These are phyloP conservation scores for Brachypodius melanocephalos DNA, from an alignment of 2,113 vertebrate genomes.

Conservation along the genomic window DNA sequence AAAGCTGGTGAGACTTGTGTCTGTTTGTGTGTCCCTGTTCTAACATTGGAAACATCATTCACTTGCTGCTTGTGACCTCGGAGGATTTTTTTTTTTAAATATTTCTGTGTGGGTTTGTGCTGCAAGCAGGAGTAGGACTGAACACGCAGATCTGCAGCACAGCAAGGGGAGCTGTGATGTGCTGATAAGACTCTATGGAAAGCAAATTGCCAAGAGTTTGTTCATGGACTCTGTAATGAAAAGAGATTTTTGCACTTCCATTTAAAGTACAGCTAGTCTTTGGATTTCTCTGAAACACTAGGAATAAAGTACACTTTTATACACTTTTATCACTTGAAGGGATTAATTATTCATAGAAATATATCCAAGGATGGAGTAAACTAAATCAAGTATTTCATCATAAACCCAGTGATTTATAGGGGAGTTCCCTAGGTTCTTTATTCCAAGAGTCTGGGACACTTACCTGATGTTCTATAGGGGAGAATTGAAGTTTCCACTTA, in stretches of 20 bases:
- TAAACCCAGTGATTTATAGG: neutral
- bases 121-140: neutral
- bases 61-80: neutral
- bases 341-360: neutral
- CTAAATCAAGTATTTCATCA: neutral
- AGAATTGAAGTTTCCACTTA: neutral
- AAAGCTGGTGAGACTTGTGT: conserved; percentile 52
- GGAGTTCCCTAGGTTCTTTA: neutral
- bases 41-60: neutral
- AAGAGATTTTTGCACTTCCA: neutral
- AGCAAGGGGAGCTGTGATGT: accelerated
- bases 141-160: neutral
- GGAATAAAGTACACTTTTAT: neutral
- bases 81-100: neutral
- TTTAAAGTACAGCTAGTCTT: neutral
- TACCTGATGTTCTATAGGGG: neutral
- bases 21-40: neutral
- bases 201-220: neutral
- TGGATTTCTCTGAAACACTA: neutral
- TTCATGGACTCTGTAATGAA: neutral
- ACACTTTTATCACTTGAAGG: neutral
- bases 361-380: neutral
- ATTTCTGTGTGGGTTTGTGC: neutral
- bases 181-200: neutral
- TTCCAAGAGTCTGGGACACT: neutral